These are phyloP conservation scores for Glyphotaelius pellucidus DNA, from an alignment of 2,888 invertebrate genomes.

Conservation along the genomic window DNA sequence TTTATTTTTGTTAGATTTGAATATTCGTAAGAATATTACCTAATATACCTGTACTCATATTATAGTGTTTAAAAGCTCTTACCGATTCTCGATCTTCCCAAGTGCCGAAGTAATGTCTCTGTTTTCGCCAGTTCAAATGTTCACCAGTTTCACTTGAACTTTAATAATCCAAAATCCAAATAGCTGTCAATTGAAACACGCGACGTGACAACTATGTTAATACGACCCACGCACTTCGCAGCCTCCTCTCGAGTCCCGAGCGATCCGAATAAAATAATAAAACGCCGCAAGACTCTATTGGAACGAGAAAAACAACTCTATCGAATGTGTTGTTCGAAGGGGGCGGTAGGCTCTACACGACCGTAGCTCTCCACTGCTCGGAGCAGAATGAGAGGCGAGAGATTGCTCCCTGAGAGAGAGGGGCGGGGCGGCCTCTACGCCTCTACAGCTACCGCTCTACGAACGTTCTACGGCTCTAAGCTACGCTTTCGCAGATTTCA, in stretches of 20 bases:
- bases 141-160: constrained; percentile 8
- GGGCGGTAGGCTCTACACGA: constrained; percentile 34
- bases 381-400: constrained; percentile 58
- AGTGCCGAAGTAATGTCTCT: not conserved
- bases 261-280: not conserved
- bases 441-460: not conserved
- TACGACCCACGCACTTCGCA: not conserved
- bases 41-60: too few species aligned
- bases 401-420: constrained; percentile 55
- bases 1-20: too few species aligned
- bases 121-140: constrained; percentile 14
- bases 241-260: not conserved
- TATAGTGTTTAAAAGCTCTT: not conserved
- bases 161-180: not conserved
- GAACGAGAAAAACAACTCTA: constrained; percentile 35
- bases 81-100: not conserved
- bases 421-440: constrained; percentile 45
- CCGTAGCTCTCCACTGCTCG: constrained; percentile 55
- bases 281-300: not conserved
- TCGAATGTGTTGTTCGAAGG: not conserved
- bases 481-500: constrained; percentile 64
- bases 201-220: constrained; percentile 23
- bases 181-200: constrained; percentile 17
- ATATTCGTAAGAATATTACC: too few species aligned
- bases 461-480: not conserved